Evolutionary conservation across 2,888 invertebrate species (phyloP), one percentile per base, ranked within the genome.

Genomic region (Tortricodes alternella): DNA sequence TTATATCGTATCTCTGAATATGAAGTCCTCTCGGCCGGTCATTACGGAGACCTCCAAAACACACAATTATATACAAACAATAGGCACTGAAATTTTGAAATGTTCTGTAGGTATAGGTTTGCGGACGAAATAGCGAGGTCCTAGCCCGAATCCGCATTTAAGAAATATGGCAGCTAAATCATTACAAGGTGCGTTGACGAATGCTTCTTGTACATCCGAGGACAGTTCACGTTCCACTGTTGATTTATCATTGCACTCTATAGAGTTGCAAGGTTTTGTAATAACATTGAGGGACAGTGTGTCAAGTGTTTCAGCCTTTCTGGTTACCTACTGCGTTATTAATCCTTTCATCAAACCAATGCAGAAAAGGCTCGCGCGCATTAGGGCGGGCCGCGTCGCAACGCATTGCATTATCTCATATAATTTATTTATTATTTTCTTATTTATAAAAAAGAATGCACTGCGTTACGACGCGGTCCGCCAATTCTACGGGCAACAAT

Each of bases 1-100:
- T 77, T 80, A 84, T 84, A 87, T 85, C 84, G 86, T 85, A 85
- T 85, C 83, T 85, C 81, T 85, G 85, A 86, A 85, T 66, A 71
- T 76, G 73, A 75, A 74, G 70, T 71, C 68, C 63, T 68, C 63
- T 60, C 61, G 69, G 65, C 65, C 61, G 63, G 66, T 65, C 62
- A 59, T 53, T 52, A 59, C 62, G 57, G 52, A 59, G 62, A 69
- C 68, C 69, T 64, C 63, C 70, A 67, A 73, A 74, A 67, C 73
- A 70, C 73, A 72, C 67, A 70, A 73, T 21, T 34, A 74, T 78
- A 73, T 81, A 80, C 77, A 83, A 81, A 85, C 72, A 80, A 85
- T 80, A 87, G 85, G 80, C 85, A 85, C 86, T 83, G 80, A 78
- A 82, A 75, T 65, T 74, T 73, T 78, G 66, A 78, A 79, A 74